Conservation (phyloP, 2,888 invertebrate genomes). For the Branchellion lobata region DNA sequence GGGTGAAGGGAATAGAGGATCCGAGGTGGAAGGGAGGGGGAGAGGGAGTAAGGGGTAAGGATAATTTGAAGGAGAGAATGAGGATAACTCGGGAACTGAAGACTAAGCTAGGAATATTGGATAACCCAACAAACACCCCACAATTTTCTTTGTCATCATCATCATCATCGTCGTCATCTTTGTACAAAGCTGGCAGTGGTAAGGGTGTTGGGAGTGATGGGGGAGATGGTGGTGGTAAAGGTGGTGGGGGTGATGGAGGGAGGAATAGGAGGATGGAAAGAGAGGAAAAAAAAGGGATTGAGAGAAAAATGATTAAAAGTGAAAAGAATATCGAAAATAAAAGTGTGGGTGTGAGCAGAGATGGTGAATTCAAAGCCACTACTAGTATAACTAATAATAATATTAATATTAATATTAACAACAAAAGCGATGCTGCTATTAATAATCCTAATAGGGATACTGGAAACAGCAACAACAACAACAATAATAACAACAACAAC, state of each 20-base stretch:
- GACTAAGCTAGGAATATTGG: too few species aligned
- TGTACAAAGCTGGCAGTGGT: too few species aligned
- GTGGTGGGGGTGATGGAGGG: background rate
- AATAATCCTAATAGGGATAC: background rate
- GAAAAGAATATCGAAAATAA: too few species aligned
- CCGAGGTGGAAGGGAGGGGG: background rate
- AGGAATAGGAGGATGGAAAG: too few species aligned
- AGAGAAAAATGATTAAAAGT: too few species aligned
- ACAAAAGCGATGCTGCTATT: background rate
- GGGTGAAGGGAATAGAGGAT: background rate
- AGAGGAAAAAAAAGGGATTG: too few species aligned
- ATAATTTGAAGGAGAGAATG: too few species aligned
- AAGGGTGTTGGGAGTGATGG: background rate
- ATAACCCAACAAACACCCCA: too few species aligned
- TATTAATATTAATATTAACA: background rate
- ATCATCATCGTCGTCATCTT: too few species aligned
- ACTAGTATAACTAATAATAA: background rate
- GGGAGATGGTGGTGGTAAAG: background rate
- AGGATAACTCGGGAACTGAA: too few species aligned
- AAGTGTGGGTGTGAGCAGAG: too few species aligned
- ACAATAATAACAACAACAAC: background rate
- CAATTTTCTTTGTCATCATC: too few species aligned
- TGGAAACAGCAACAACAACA: background rate
- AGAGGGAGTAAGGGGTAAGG: background rate
- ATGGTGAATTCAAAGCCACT: background rate